phyloP scores from a whole-genome alignment of 2,888 invertebrate species.

The Prosopocoilus inquinatus region DNA sequence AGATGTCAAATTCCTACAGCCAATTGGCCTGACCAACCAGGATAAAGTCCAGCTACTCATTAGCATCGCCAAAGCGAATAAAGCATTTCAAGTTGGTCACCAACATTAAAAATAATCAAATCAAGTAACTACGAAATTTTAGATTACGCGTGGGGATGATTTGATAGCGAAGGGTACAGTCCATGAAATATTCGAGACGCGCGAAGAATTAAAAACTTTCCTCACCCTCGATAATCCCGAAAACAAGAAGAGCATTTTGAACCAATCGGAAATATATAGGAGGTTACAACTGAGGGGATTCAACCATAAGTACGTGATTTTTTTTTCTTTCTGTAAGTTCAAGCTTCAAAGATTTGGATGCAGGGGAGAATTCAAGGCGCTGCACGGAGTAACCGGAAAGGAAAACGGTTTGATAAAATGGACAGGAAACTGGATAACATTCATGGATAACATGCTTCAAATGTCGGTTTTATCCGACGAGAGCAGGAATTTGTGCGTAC shows the following conservation, averaged over 20 bases:
- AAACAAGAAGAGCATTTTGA: neutral
- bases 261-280: constrained; percentile 64
- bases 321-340: neutral
- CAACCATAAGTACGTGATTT: constrained; percentile 36
- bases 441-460: constrained; percentile 86
- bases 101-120: neutral
- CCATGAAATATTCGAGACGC: constrained; percentile 46
- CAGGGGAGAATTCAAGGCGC: constrained; percentile 29
- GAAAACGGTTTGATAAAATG: constrained; percentile 59
- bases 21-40: constrained; percentile 55
- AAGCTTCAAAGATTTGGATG: no score
- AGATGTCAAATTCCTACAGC: constrained; percentile 59
- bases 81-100: constrained; percentile 37
- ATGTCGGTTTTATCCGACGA: constrained; percentile 68
- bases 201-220: neutral
- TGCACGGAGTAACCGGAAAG: constrained; percentile 28
- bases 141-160: constrained; percentile 66
- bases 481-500: constrained; percentile 68
- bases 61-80: constrained; percentile 32
- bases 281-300: constrained; percentile 68
- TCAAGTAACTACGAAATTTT: neutral
- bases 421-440: constrained; percentile 84
- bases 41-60: constrained; percentile 32
- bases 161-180: constrained; percentile 68
- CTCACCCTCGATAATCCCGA: neutral